These are phyloP conservation scores for Formica selysi DNA, from an alignment of 1,140 invertebrate genomes.

Conservation along the genomic window DNA sequence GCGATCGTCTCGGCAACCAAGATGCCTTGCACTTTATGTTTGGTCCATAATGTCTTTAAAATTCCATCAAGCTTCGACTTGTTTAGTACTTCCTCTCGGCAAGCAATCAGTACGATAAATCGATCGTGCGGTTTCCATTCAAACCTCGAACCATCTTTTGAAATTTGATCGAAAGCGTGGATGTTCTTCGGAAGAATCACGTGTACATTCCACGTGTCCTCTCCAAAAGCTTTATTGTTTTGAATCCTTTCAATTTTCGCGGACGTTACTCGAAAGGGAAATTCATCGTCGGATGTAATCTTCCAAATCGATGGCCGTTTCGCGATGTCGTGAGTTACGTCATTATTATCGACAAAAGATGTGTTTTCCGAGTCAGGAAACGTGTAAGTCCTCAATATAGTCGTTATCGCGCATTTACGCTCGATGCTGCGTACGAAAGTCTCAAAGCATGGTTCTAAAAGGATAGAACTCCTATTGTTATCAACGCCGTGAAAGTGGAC, in stretches of 20 bases:
- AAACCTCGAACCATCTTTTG: background rate
- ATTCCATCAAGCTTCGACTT: constrained; percentile 3
- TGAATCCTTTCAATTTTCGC: background rate
- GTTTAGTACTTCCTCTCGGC: background rate
- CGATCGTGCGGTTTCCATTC: constrained; percentile 21
- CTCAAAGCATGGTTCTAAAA: constrained; percentile 8
- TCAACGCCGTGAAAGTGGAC: constrained; percentile 36
- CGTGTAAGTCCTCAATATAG: constrained; percentile 14
- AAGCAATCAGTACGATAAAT: constrained; percentile 46
- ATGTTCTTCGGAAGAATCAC: constrained; percentile 30
- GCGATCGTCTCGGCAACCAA: constrained; percentile 31
- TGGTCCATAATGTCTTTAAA: constrained; percentile 62
- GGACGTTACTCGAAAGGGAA: background rate
- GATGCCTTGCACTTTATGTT: constrained; percentile 58
- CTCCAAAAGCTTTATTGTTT: background rate
- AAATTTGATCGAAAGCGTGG: constrained; percentile 7
- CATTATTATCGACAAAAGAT: background rate
- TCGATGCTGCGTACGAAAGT: background rate
- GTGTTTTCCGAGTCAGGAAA: background rate
- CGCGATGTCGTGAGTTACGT: background rate
- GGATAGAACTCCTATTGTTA: background rate
- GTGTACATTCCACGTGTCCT: constrained; percentile 38
- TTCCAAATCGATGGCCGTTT: background rate
- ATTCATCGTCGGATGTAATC: background rate
- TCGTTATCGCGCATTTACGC: constrained; percentile 24